These are phyloP conservation scores for Euura lappo DNA, from an alignment of 1,140 invertebrate genomes.

Conservation along the genomic window DNA sequence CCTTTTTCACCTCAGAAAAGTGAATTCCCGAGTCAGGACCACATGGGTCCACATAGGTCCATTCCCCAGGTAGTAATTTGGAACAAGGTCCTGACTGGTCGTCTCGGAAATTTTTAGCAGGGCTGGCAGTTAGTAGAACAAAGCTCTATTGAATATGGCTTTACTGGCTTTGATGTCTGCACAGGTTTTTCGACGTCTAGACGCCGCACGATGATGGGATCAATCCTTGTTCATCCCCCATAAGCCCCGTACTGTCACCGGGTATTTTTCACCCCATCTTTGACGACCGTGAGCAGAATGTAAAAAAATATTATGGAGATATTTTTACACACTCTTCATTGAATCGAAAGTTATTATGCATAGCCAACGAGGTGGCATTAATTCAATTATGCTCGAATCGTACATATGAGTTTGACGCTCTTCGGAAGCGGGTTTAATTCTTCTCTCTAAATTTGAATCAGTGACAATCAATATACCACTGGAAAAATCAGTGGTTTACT, in stretches of 20 bases:
- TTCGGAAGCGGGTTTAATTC: background rate
- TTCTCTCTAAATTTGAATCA: no score
- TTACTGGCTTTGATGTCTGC: background rate
- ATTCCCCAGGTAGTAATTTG: no score
- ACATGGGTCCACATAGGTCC: no score
- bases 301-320: no score
- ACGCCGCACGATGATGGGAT: background rate
- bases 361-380: background rate
- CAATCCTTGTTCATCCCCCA: background rate
- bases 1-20: no score
- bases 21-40: no score
- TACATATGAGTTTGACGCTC: background rate
- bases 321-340: background rate
- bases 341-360: background rate
- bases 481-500: no score
- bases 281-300: background rate
- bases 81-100: no score
- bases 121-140: background rate
- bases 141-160: background rate
- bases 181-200: background rate
- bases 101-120: no score
- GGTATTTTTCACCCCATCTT: background rate
- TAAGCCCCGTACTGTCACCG: background rate
- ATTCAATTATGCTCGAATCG: background rate
- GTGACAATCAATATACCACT: no score